A percentile compares a stretch with the other conserved stretches of the same genome.
Evolutionary conservation across 1,140 invertebrate species (phyloP).

Genomic region (Drosophila aff.): DNA sequence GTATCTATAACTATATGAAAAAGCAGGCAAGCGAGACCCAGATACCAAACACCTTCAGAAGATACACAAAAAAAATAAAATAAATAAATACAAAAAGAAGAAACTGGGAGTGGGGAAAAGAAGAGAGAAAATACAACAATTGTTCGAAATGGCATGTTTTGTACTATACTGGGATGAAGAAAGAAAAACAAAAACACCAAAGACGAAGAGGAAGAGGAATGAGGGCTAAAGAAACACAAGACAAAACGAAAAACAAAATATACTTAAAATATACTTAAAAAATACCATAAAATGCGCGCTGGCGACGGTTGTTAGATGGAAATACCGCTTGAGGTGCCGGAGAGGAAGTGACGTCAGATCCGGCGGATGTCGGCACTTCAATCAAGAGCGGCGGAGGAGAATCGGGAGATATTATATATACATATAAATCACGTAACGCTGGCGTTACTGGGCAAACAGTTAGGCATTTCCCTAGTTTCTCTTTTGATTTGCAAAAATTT

Average conservation of each 20-base stretch:
- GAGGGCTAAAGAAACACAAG: slow-evolving; percentile 24
- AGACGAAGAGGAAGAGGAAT: slow-evolving; percentile 20
- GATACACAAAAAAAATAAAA: not conserved
- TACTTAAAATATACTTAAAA: slow-evolving; percentile 27
- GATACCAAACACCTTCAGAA: slow-evolving; percentile 1
- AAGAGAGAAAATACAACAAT: slow-evolving; percentile 11
- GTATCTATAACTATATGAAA: slow-evolving; percentile 49
- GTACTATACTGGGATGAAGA: slow-evolving; percentile 65
- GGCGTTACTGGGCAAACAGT: slow-evolving; percentile 57
- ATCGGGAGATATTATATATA: slow-evolving; percentile 50
- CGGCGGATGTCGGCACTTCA: slow-evolving; percentile 24
- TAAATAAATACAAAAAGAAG: not conserved
- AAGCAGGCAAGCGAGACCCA: slow-evolving; percentile 1
- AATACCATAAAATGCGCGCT: slow-evolving; percentile 55
- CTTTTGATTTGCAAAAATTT: slow-evolving; percentile 43
- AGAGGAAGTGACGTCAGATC: not conserved
- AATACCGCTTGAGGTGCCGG: slow-evolving; percentile 26
- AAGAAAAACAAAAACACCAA: slow-evolving; percentile 59
- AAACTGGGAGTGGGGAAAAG: not conserved
- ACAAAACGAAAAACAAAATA: slow-evolving; percentile 25
- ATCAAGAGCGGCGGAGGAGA: not conserved
- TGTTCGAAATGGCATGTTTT: slow-evolving; percentile 53
- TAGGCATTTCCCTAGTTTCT: slow-evolving; percentile 37
- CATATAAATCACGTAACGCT: slow-evolving; percentile 55
- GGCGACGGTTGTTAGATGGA: slow-evolving; percentile 67